phyloP scores from a whole-genome alignment of 2,888 invertebrate species.

The Endotricha flammealis region DNA sequence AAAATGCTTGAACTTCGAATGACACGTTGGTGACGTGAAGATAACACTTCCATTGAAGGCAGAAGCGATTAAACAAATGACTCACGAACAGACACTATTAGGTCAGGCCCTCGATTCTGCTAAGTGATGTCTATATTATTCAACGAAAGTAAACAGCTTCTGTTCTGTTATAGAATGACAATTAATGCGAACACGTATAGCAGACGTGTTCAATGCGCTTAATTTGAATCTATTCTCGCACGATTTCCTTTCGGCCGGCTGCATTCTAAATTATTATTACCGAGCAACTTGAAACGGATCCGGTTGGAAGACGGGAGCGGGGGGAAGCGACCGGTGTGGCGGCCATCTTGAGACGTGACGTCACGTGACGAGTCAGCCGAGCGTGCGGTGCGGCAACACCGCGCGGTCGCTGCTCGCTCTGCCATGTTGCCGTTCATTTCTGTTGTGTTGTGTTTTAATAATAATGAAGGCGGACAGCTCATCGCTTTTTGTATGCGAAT shows the following conservation, averaged over 20 bases:
- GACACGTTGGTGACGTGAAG: too few relatives aligned
- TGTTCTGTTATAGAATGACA: conserved; percentile 68
- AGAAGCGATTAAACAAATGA: conserved; percentile 38
- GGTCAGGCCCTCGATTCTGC: conserved; percentile 46
- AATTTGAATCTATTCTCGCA: conserved; percentile 74
- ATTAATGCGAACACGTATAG: conserved; percentile 57
- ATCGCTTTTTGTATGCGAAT: conserved; percentile 63
- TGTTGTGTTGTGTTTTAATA: conserved; percentile 66
- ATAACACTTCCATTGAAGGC: background rate
- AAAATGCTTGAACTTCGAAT: too few relatives aligned
- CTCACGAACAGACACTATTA: conserved; percentile 44
- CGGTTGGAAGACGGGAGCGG: conserved; percentile 62
- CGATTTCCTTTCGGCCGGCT: conserved; percentile 70
- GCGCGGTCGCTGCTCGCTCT: conserved; percentile 37
- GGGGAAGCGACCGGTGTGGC: conserved; percentile 66
- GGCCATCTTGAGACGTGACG: conserved; percentile 79
- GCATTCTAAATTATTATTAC: conserved; percentile 72
- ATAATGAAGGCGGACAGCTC: conserved; percentile 50
- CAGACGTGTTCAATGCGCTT: conserved; percentile 63
- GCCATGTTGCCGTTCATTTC: conserved; percentile 60
- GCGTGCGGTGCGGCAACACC: conserved; percentile 68
- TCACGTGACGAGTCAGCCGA: conserved; percentile 76
- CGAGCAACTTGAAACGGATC: conserved; percentile 58
- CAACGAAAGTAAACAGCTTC: conserved; percentile 74
- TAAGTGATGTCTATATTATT: conserved; percentile 55